Evolutionary conservation across 2,888 invertebrate genomes (phyloP), one percentile per base, ranked within the genome.

Genomic region (Mythimna impura): DNA sequence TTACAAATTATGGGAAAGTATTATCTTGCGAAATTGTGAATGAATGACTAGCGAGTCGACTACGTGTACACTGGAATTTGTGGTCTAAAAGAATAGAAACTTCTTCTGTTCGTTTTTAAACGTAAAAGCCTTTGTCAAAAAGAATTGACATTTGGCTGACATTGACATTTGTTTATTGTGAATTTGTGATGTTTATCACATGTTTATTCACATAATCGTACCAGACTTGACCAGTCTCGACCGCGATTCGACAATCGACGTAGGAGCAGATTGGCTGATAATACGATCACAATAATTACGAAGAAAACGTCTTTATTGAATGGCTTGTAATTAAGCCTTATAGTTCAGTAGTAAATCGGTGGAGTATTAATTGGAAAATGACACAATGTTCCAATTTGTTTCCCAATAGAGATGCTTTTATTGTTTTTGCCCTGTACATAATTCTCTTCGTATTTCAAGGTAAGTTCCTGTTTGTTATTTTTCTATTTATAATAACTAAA

Each of bases 401-500:
- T 95, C 99, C 99, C 20, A 98, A 98, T 76, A 98, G 97, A 95
- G 96, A 97, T 89, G 98, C 98, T 89, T 97, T 98, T 88, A 92
- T 98, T 65, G 97, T 98, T 88, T 99, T 99, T 92, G 93, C 98
- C 63, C 95, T 98, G 40, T 99, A 99, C 89, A 99, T 99, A 96
- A 97, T 97, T 82, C 96, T 99, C 70, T 99, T 99, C 93, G 98
- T 99, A 68, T 98, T 98, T 91, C 99, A 99, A 97, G 99, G 99
- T 99, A 96, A 93, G 94, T 88, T 63, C 55, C 40, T 9, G 4
- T 74, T 54, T 25, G n/a, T 25, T 55, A 64, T 36, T 61, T 3
- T 10, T 12, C n/a, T 61, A 30, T 47, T 54, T 2, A n/a, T 20
- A 36, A 36, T 25, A 55, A 22, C 4, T 54, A 61, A 17, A 65